Conservation (phyloP, 2,888 invertebrate species). For the Epirrita christyi region DNA sequence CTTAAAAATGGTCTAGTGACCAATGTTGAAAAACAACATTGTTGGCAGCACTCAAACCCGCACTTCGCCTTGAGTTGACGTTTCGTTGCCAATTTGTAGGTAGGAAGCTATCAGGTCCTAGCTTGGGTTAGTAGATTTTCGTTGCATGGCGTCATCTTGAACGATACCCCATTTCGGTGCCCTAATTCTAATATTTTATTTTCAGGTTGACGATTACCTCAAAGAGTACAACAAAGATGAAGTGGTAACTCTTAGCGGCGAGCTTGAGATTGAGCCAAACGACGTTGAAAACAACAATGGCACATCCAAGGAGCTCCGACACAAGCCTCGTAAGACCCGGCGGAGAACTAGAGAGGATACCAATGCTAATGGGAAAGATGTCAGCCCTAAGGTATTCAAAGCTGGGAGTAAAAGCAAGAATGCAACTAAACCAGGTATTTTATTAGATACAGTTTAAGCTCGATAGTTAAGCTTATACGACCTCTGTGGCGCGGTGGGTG, state of each 20-base stretch:
- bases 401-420: conserved; percentile 64
- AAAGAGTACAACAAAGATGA: conserved; percentile 82
- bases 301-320: conserved; percentile 63
- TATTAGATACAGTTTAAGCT: no score
- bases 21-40: no score
- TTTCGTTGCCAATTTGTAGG: no score
- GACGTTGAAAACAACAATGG: conserved; percentile 79
- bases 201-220: conserved; percentile 78
- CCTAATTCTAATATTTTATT: neutral
- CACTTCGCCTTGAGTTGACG: no score
- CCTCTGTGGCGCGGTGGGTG: no score
- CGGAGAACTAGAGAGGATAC: conserved; percentile 73
- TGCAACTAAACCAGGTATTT: conserved; percentile 62
- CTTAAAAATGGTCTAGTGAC: no score
- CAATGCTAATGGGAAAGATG: conserved; percentile 66
- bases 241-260: conserved; percentile 78
- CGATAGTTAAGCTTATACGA: no score
- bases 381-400: conserved; percentile 81
- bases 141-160: no score
- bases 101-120: no score
- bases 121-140: no score
- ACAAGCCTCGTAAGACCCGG: conserved; percentile 74
- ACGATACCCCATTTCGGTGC: no score
- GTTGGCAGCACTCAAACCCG: no score
- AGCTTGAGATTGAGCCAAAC: conserved; percentile 78